Base-by-base conservation (phyloP, 1,140 invertebrate genomes). In the Cydia fagiglandana region DNA sequence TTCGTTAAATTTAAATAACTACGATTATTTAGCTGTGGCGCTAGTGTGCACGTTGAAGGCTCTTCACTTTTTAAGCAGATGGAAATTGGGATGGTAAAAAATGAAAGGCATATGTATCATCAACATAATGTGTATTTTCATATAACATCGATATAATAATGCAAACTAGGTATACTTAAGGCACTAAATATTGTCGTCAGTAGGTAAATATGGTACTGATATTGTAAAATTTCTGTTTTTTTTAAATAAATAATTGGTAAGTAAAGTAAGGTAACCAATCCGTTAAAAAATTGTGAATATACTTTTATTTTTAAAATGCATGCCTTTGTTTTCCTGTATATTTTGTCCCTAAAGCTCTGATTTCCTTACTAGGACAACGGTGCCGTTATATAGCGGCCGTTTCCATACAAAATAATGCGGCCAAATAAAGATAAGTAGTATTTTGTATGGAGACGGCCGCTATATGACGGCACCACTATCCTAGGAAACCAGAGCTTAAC, bases 51-150 rank as follows among this genome's bases (percentile, higher is more conserved):
- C n/a, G n/a, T n/a, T n/a, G n/a, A n/a, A n/a, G n/a, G n/a, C n/a
- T n/a, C n/a, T n/a, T n/a, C n/a, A n/a, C n/a, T 3, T 3, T 3
- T 28, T 1, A 4, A 41, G 38, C 38, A 41, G 15, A 56, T 56
- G n/a, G 5, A 24, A 61, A 24, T 10, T 10, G 10, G 20, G 56
- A 24, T n/a, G n/a, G 53, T 56, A 17, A 17, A 7, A 41, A 70
- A 41, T 17, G 1, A 38, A 70, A 34, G 24, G 17, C 28, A 70
- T n/a, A 41, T 20, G 12, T 70, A 41, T 41, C 38, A 70, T 41
- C 66, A 70, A 70, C 66, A 70, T 70, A 70, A 45, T 41, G n/a
- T 70, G 34, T 70, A 70, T 70, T 70, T 70, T 34, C 28, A 15
- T 68, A 70, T 17, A 70, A 70, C 66, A 70, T 70, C 30, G 41